These are phyloP conservation scores for Parnassius glacialis DNA, from an alignment of 2,888 invertebrate genomes.

Conservation along the genomic window DNA sequence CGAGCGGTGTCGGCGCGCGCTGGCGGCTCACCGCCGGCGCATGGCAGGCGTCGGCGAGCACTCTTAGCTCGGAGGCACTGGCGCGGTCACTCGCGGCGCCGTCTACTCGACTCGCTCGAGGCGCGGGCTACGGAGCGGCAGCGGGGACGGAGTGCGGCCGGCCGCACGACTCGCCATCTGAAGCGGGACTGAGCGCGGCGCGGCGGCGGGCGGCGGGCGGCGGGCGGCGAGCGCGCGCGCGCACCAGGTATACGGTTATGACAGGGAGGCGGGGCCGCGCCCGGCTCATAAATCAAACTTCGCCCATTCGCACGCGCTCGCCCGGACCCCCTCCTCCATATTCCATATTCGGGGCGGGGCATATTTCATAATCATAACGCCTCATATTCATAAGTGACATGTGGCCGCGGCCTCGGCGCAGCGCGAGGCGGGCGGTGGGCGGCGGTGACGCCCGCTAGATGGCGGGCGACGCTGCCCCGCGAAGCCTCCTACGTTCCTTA, in stretches of 20 bases:
- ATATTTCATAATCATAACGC: slow-evolving; percentile 82
- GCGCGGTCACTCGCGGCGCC: slow-evolving; percentile 45
- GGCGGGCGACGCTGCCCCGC: slow-evolving; percentile 59
- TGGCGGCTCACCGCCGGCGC: slow-evolving; percentile 68
- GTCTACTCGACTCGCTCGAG: slow-evolving; percentile 38
- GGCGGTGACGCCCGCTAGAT: slow-evolving; percentile 73
- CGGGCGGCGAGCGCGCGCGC: slow-evolving; percentile 75
- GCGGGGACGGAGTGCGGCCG: slow-evolving; percentile 59
- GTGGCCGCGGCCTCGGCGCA: slow-evolving; percentile 58
- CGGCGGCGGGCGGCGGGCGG: slow-evolving; percentile 69
- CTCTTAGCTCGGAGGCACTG: slow-evolving; percentile 51
- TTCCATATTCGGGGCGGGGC: slow-evolving; percentile 82
- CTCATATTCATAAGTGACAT: slow-evolving; percentile 81
- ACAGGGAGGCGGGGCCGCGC: slow-evolving; percentile 84
- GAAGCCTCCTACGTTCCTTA: slow-evolving; percentile 77
- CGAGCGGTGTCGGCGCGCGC: slow-evolving; percentile 49
- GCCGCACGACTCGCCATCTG: slow-evolving; percentile 78
- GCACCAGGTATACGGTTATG: slow-evolving; percentile 84
- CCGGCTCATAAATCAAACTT: slow-evolving; percentile 85
- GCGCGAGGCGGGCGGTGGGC: slow-evolving; percentile 51
- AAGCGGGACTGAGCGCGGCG: slow-evolving; percentile 77
- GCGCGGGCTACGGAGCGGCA: slow-evolving; percentile 44
- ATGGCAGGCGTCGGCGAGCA: slow-evolving; percentile 58
- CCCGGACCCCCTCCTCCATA: slow-evolving; percentile 83
- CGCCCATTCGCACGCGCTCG: slow-evolving; percentile 83